Percentiles rank a stretch among this genome's conserved stretches.
These are phyloP conservation scores for Mechanitis mazaeus DNA, from an alignment of 2,888 invertebrate species.

Conservation along the genomic window DNA sequence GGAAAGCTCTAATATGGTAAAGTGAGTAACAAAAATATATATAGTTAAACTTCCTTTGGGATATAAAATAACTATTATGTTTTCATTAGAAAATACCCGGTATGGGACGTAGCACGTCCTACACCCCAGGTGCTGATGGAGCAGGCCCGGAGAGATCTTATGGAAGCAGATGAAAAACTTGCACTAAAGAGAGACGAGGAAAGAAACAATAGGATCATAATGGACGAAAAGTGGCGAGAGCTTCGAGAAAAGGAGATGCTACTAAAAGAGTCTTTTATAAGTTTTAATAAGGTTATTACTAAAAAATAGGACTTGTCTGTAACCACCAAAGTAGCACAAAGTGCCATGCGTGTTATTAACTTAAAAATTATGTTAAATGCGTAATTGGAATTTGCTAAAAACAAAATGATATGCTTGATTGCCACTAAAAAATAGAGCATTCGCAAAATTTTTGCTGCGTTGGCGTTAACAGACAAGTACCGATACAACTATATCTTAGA, in stretches of 20 bases:
- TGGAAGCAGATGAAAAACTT: slow-evolving; percentile 69
- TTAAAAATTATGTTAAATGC: too few relatives aligned
- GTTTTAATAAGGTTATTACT: slow-evolving; percentile 74
- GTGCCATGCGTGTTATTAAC: too few relatives aligned
- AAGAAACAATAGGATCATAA: slow-evolving; percentile 49
- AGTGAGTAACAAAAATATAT: slow-evolving; percentile 51
- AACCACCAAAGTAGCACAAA: too few relatives aligned
- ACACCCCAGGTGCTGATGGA: slow-evolving; percentile 76
- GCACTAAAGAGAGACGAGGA: slow-evolving; percentile 63
- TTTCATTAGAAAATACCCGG: slow-evolving; percentile 73
- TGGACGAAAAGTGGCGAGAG: slow-evolving; percentile 76
- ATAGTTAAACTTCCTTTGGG: slow-evolving; percentile 3
- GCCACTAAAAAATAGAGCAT: too few relatives aligned
- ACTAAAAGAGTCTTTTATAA: slow-evolving; percentile 77
- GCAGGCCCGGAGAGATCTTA: slow-evolving; percentile 70
- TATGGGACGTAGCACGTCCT: slow-evolving; percentile 77
- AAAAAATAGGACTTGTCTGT: too few relatives aligned
- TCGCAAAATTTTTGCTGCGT: too few relatives aligned
- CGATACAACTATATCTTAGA: background rate
- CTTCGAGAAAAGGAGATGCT: slow-evolving; percentile 69
- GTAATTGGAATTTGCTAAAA: too few relatives aligned
- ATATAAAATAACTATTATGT: background rate
- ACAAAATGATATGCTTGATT: too few relatives aligned
- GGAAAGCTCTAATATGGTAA: slow-evolving; percentile 65
- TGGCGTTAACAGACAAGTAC: too few relatives aligned